Evolutionary conservation across 2,888 invertebrate genomes (phyloP), one percentile per base, ranked within the genome.

Genomic region (Cephus spinipes): DNA sequence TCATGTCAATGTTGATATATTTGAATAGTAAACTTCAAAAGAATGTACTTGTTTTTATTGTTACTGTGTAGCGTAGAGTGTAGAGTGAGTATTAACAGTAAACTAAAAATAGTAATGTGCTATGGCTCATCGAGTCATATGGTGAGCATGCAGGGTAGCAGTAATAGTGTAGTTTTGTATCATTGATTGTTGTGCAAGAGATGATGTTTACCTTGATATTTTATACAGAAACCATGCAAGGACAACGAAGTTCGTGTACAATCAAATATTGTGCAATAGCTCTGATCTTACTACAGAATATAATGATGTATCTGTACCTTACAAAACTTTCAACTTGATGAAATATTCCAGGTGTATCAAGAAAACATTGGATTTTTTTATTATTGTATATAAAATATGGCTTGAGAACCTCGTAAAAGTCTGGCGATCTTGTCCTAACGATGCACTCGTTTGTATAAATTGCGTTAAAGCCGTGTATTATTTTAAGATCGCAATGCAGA

Each of bases 361-460:
- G 92, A 83, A 84, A 85, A 81, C 89, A 91, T 88, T 92, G 91
- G 86, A 92, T 92, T 83, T 92, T 92, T 84, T 92, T 92, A 86
- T 93, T 92, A 87, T 93, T 92, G 83, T 93, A 91, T 90, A 93
- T 91, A 91, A 93, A 92, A 87, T 93, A 92, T 83, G 92, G 92
- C 88, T 93, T 91, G 88, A 94, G 92, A 87, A 93, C 92, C 86
- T 92, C 91, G 90, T 93, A 94, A 92, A 94, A 94, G 86, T 92
- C 91, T 84, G 93, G 92, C 79, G 94, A 93, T 90, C 94, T 93
- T 88, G 93, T 92, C 92, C 92, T 93, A 87, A 94, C 89, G 86
- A 94, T 93, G 90, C 94, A 94, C 90, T 93, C 92, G 91, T 94
- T 94, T 83, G 94, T 93, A 90, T 92, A 91, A 91, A 94, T 92